Evolutionary conservation across 1,140 invertebrate species (phyloP), one percentile per base, ranked within the genome.

Genomic region (Homarus americanus): DNA sequence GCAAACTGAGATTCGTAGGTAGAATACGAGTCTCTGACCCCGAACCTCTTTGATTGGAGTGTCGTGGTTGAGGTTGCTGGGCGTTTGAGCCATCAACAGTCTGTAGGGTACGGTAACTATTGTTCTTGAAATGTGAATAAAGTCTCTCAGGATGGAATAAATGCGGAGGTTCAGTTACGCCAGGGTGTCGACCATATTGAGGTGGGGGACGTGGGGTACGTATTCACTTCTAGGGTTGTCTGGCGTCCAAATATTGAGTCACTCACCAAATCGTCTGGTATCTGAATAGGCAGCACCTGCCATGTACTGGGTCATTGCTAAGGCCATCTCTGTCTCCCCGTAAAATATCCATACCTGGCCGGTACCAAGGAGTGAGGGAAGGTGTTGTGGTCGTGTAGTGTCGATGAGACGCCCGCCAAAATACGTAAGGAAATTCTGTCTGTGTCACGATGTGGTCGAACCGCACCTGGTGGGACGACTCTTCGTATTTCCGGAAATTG

Each of bases 231-330:
- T 0, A 41, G 20, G 66, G 34, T 84, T 3, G 87, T 89, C 20
- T 24, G 12, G 73, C 24, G 49, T 63, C 36, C 38, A 40, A 7
- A 66, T 2, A n/a, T 78, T 10, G 69, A 28, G 32, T 72, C 41
- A 5, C 88, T 44, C 10, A 90, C 88, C 5, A 90, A 53, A 44
- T 90, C 88, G 28, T 90, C 80, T 0, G 88, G 88, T 12, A 90
- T 63, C 40, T 90, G 88, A 40, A 90, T 90, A 10, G 88, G 88
- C 36, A 90, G 32, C 5, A 83, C 40, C 38, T 90, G 44, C 88
- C 88, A 90, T n/a, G 79, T 76, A 9, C 40, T 1, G 80, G 36
- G 36, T 83, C 72, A n/a, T 12, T 90, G 0, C 34, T 36, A n/a
- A 58, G 10, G 3, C 58, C 80, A 10, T 76, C 73, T n/a, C 44